phyloP scores from a whole-genome alignment of 1,140 invertebrate species.

The Magallana ariakensis region DNA sequence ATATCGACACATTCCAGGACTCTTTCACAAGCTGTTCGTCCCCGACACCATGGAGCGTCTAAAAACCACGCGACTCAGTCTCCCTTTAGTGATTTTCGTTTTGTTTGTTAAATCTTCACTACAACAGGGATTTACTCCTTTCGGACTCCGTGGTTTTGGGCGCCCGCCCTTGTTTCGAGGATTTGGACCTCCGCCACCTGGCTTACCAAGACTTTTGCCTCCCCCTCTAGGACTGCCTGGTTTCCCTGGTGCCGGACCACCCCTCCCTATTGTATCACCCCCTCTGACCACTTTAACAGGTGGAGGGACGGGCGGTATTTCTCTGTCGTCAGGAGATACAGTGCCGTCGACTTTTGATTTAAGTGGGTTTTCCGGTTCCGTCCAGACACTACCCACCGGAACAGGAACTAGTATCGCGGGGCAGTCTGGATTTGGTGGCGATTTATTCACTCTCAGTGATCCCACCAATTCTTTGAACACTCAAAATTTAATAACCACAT shows the following conservation, averaged over 20 bases:
- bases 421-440: not conserved
- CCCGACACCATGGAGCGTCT: not conserved
- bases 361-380: not conserved
- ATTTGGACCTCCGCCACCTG: constrained; percentile 3
- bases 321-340: not conserved
- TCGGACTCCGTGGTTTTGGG: constrained; percentile 2
- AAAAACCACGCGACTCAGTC: not conserved
- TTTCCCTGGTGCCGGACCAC: not conserved
- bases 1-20: constrained; percentile 6
- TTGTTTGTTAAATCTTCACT: constrained; percentile 10
- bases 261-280: constrained; percentile 9
- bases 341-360: not conserved
- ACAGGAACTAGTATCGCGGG: not conserved
- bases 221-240: not conserved
- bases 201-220: not conserved
- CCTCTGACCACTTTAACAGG: not conserved
- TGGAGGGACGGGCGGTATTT: not conserved
- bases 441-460: not conserved
- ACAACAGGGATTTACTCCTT: constrained; percentile 17
- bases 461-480: not conserved
- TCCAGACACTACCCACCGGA: not conserved
- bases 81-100: not conserved
- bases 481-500: constrained; percentile 18
- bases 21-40: not conserved
- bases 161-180: not conserved